phyloP scores from a whole-genome alignment of 2,113 vertebrate species.

The Sigmodon hispidus region DNA sequence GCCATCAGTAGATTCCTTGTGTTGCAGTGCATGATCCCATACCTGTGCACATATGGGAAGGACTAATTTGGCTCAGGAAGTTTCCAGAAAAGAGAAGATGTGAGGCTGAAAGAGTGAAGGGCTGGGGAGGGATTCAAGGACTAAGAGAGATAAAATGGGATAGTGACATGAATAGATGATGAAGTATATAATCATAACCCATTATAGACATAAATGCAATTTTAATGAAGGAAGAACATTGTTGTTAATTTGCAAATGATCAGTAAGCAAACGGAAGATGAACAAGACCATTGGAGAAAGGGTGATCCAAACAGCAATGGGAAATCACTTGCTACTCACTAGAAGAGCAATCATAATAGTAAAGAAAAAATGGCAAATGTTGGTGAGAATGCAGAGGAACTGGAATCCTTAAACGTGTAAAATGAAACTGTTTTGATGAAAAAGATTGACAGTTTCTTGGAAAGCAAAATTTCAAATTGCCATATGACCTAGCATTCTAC shows the following conservation, averaged over 20 bases:
- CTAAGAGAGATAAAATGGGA: not conserved
- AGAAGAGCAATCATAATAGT: not conserved
- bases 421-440: not conserved
- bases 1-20: not conserved
- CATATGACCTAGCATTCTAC: not conserved
- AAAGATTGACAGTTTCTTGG: not conserved
- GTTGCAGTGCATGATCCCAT: not conserved
- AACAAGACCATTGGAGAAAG: not conserved
- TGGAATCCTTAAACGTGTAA: not conserved
- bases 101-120: not conserved
- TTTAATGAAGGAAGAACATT: not conserved
- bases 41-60: not conserved
- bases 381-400: not conserved
- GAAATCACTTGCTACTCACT: not conserved
- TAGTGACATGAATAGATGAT: not conserved
- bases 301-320: not conserved
- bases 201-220: not conserved
- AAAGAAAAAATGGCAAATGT: not conserved
- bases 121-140: not conserved
- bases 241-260: not conserved
- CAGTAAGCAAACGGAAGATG: not conserved
- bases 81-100: not conserved
- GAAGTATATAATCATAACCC: not conserved
- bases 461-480: not conserved
- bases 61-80: not conserved